phyloP scores from a whole-genome alignment of 1,140 invertebrate species.

The Holotrichia oblita region DNA sequence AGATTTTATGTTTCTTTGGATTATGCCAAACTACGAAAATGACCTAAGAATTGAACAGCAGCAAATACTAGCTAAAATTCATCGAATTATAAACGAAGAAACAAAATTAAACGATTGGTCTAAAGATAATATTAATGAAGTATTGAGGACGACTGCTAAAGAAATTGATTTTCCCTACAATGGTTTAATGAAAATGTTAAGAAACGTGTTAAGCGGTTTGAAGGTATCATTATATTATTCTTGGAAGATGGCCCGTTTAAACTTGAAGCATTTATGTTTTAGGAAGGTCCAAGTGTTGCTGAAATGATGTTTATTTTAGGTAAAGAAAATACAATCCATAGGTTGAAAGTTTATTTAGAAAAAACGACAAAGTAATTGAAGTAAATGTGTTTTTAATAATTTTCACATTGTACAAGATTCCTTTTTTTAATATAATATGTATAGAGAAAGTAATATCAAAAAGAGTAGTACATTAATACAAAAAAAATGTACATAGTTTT shows the following conservation, averaged over 20 bases:
- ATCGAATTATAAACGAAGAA: slow-evolving; percentile 58
- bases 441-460: slow-evolving; percentile 31
- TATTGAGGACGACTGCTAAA: slow-evolving; percentile 69
- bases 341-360: slow-evolving; percentile 52
- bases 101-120: slow-evolving; percentile 63
- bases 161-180: slow-evolving; percentile 71
- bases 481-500: background rate
- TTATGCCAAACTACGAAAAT: slow-evolving; percentile 64
- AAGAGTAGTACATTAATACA: background rate
- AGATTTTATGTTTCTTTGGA: slow-evolving; percentile 80
- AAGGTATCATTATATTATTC: slow-evolving; percentile 62
- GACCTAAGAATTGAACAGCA: slow-evolving; percentile 44
- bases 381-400: slow-evolving; percentile 39
- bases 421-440: background rate
- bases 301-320: slow-evolving; percentile 91
- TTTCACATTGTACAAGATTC: slow-evolving; percentile 28
- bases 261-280: slow-evolving; percentile 47
- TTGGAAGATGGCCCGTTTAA: background rate
- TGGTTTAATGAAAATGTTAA: slow-evolving; percentile 75
- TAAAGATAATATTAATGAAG: slow-evolving; percentile 64
- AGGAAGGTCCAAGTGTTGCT: slow-evolving; percentile 84
- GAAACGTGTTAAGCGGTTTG: slow-evolving; percentile 76
- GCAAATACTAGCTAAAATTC: slow-evolving; percentile 55
- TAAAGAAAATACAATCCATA: slow-evolving; percentile 63
- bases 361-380: slow-evolving; percentile 35